A percentile compares a stretch with the other conserved stretches of the same genome.
phyloP scores from a whole-genome alignment of 1,140 invertebrate species.

The Trichonephila clavipes region DNA sequence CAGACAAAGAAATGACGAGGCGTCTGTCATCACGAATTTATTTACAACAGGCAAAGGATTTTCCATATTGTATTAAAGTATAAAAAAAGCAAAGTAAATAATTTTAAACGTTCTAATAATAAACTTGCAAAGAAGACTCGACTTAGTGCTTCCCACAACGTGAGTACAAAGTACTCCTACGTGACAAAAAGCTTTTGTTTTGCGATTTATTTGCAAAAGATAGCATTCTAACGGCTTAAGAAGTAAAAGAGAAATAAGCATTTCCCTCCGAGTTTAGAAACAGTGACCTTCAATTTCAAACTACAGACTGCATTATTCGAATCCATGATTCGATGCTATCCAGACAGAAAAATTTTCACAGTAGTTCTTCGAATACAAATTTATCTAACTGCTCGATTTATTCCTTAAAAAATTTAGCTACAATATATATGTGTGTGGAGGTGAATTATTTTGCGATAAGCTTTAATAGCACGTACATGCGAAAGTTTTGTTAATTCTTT shows the following conservation, averaged over 20 bases:
- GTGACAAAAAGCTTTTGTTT: conserved; percentile 13
- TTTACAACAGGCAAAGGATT: not conserved
- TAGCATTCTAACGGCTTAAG: not conserved
- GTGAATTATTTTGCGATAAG: no score
- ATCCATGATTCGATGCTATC: not conserved
- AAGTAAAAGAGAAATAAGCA: not conserved
- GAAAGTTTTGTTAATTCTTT: no score
- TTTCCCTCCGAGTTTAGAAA: not conserved
- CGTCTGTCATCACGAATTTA: conserved; percentile 8
- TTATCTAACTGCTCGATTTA: not conserved
- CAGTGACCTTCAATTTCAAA: not conserved
- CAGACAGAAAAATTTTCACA: not conserved
- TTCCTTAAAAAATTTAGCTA: not conserved
- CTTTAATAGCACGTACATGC: no score
- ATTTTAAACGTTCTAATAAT: not conserved
- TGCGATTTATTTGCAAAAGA: conserved; percentile 10
- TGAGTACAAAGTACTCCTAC: not conserved
- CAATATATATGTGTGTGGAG: no score
- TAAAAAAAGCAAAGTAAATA: not conserved
- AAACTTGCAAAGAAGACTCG: not conserved
- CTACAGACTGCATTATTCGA: not conserved
- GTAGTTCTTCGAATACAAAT: not conserved
- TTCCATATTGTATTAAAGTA: not conserved
- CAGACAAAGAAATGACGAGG: not conserved
- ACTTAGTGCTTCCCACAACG: not conserved